These are phyloP conservation scores for Dasyurus viverrinus DNA, from an alignment of 2,113 vertebrate species.

Conservation along the genomic window DNA sequence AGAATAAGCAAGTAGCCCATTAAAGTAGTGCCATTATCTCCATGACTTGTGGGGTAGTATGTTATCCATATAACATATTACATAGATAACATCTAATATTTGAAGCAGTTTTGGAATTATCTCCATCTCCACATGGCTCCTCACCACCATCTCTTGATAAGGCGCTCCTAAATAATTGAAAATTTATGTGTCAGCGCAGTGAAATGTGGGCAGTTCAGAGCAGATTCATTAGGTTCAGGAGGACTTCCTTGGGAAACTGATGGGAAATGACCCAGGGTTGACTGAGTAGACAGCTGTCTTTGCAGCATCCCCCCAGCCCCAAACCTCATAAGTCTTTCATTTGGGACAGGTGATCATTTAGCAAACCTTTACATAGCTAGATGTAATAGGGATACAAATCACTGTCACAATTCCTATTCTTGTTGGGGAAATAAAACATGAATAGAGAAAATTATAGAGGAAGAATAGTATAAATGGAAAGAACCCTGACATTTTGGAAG, in stretches of 20 bases:
- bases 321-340: background rate
- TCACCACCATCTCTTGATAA: background rate
- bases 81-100: conserved; percentile 18
- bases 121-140: background rate
- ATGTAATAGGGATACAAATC: background rate
- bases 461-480: background rate
- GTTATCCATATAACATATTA: conserved; percentile 13
- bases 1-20: conserved; percentile 71
- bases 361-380: background rate
- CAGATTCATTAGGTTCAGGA: background rate
- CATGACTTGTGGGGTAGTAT: background rate
- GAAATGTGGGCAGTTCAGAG: background rate
- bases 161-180: background rate
- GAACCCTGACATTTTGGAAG: background rate
- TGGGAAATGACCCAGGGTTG: background rate
- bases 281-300: background rate
- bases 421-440: background rate
- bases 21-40: conserved; percentile 54
- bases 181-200: background rate
- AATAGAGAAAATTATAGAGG: background rate
- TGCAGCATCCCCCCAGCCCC: background rate
- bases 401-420: background rate
- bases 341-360: background rate
- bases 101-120: background rate
- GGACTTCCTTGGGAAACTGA: background rate